Base-by-base conservation (phyloP, 2,888 invertebrate species). In the Cheilosia vulpina region DNA sequence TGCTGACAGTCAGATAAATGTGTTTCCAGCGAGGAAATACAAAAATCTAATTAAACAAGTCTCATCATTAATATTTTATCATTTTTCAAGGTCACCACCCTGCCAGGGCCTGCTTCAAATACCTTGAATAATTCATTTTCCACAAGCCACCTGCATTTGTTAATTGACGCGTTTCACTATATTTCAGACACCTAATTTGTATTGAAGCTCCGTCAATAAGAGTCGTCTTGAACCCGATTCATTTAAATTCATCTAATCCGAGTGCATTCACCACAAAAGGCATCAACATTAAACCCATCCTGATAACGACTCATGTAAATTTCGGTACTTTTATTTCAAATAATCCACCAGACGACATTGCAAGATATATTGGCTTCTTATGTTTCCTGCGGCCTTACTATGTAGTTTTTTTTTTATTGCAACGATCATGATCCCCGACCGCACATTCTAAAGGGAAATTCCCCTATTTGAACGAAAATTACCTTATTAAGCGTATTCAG, bases 361-460 rank as follows among this genome's bases (percentile, higher is more conserved):
- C 47, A 65, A 41, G 43, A 60, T 17, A 11, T 43, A 27, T 24
- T 27, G 13, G 62, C 4, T 9, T 62, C 43, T n/a, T 60, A 27
- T 50, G 31, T 34, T 21, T 47, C 13, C 47, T 27, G 60, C n/a
- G 24, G 52, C 15, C 24, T 52, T 15, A 24, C 52, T 21, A 15
- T 24, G 0, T 50, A 52, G 0, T 27, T 9, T 9, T 31, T 31
- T 31, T 31, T 72, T 66, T 34, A 31, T 52, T 69, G 50, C 47
- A 73, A n/a, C n/a, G 78, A 78, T 69, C 73, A 83, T 75, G 73
- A 63, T 53, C 24, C 66, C 52, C 52, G 65, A 57, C 65, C 45
- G 41, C 55, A 15, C n/a, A 66, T 21, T 75, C 52, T 57, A 47
- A 66, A 47, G 58, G 65, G 55, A 75, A 75, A 47, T 50, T 38